Evolutionary conservation across 2,797 vertebrate genomes (phyloP).

Genomic region (Hippopotamyrus pictus): DNA sequence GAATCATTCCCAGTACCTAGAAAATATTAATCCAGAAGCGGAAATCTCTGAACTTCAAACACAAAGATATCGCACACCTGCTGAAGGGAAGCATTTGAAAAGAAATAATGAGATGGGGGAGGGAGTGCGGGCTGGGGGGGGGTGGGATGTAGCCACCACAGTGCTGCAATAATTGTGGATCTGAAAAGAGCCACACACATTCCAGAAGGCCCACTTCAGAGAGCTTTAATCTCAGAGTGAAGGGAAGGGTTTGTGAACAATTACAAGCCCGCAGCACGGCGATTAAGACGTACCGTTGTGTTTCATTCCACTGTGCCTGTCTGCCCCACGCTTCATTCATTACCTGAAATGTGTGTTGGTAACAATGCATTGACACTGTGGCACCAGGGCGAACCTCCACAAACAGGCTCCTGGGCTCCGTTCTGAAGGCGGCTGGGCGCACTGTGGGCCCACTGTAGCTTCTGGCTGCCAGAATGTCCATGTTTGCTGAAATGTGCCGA

Average conservation of each 20-base stretch:
- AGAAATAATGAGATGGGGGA: constrained; percentile 4
- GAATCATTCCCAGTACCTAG: neutral
- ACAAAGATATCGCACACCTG: constrained; percentile 7
- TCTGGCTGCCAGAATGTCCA: neutral
- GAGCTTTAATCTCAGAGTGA: constrained; percentile 2
- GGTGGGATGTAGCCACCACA: neutral
- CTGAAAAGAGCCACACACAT: neutral
- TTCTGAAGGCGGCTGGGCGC: neutral
- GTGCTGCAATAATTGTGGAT: neutral
- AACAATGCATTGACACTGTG: neutral
- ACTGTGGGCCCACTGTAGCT: neutral
- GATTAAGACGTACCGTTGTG: neutral
- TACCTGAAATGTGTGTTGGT: neutral
- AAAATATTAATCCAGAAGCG: constrained; percentile 3
- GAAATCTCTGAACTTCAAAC: neutral
- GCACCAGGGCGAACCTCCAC: neutral
- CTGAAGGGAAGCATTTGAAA: neutral
- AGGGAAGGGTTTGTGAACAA: neutral
- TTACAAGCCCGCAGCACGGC: neutral
- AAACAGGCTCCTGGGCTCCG: neutral
- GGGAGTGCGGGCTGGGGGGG: neutral
- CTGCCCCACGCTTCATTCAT: neutral
- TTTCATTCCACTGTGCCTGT: neutral
- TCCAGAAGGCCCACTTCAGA: neutral
- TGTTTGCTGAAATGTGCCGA: neutral